Conservation (phyloP, 2,797 vertebrate species). For the Sebastolobus altivelis region DNA sequence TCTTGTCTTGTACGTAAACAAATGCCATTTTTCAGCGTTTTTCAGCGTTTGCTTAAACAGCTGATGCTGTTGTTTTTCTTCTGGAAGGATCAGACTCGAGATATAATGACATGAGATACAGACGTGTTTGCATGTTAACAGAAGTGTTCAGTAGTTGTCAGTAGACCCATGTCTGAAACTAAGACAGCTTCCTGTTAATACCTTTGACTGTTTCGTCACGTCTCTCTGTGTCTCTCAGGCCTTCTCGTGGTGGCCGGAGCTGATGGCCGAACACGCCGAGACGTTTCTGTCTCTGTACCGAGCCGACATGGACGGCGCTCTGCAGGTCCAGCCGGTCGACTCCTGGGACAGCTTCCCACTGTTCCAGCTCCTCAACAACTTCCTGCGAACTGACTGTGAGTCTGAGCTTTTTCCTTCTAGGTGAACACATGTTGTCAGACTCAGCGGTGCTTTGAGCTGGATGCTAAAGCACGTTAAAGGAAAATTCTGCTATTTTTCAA, state of each 20-base stretch:
- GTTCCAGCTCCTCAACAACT: conserved; percentile 97
- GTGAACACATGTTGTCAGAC: neutral
- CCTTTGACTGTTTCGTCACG: neutral
- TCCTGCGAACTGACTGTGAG: conserved; percentile 92
- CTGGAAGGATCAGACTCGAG: neutral
- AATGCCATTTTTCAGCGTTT: too few relatives aligned
- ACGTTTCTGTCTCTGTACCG: conserved; percentile 93
- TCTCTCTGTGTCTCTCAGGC: conserved; percentile 81
- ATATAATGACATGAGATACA: neutral
- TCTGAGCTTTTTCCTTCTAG: neutral
- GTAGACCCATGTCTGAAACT: neutral
- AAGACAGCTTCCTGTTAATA: neutral
- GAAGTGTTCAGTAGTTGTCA: neutral
- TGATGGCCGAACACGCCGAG: conserved; percentile 94
- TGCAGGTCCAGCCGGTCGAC: conserved; percentile 91
- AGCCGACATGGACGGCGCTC: conserved; percentile 91
- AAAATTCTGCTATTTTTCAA: too few relatives aligned
- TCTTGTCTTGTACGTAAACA: neutral
- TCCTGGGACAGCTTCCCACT: conserved; percentile 97
- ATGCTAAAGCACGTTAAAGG: too few relatives aligned
- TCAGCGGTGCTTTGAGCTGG: neutral
- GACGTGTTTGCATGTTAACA: neutral
- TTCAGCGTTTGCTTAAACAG: too few relatives aligned
- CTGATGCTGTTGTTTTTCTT: neutral
- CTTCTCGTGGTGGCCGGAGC: conserved; percentile 95